Evolutionary conservation across 2,888 invertebrate genomes (phyloP).

Genomic region (Phortica okadai): DNA sequence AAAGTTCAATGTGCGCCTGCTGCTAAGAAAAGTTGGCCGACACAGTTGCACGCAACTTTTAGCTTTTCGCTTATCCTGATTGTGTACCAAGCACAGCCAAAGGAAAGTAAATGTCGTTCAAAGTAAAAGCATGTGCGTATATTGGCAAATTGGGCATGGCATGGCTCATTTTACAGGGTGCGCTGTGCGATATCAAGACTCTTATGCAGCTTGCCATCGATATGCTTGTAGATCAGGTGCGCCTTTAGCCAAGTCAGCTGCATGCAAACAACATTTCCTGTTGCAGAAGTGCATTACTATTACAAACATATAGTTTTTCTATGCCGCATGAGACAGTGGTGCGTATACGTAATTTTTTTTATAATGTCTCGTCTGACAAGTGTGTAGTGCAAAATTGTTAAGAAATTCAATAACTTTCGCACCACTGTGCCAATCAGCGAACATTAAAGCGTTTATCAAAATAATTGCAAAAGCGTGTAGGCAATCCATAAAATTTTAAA

Average conservation of each 20-base stretch:
- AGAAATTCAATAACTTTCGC: neutral
- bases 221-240: conserved; percentile 56
- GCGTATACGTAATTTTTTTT: conserved; percentile 65
- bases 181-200: conserved; percentile 1
- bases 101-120: neutral
- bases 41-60: conserved; percentile 18
- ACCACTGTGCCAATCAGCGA: conserved; percentile 13
- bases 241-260: conserved; percentile 33
- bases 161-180: neutral
- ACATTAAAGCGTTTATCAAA: conserved; percentile 41
- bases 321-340: conserved; percentile 4
- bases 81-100: neutral
- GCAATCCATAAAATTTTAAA: conserved; percentile 46
- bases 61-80: neutral
- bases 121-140: neutral
- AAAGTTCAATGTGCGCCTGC: conserved; percentile 18
- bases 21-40: neutral
- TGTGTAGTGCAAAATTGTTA: neutral
- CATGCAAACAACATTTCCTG: conserved; percentile 57
- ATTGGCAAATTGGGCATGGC: too few species aligned
- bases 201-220: conserved; percentile 36
- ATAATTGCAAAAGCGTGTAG: conserved; percentile 66
- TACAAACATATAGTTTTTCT: conserved; percentile 35
- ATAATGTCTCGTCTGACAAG: neutral
- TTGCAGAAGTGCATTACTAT: conserved; percentile 52